phyloP scores from a whole-genome alignment of 2,113 vertebrate genomes.

The Pteruthius melanotis region DNA sequence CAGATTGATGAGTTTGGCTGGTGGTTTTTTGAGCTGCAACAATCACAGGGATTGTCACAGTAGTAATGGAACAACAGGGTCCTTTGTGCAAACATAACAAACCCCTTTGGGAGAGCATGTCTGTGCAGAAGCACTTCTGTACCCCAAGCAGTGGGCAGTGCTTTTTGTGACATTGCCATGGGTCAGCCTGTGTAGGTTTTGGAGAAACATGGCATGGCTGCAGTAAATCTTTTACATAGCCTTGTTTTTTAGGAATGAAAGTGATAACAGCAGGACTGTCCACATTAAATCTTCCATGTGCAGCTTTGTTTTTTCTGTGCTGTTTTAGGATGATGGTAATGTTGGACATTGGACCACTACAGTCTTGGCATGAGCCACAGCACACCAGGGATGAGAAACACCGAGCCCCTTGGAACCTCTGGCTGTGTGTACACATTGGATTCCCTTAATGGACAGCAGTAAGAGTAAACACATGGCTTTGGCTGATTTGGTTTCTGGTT shows the following conservation, averaged over 20 bases:
- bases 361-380: not conserved
- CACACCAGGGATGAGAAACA: rapidly evolving
- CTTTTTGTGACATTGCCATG: rapidly evolving
- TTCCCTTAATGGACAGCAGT: not conserved
- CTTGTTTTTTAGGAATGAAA: not conserved
- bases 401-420: not conserved
- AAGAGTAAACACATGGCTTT: not conserved
- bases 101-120: not conserved
- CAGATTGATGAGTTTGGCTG: not conserved
- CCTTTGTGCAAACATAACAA: not conserved
- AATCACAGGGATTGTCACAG: rapidly evolving
- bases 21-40: not conserved
- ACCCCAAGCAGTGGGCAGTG: not conserved
- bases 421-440: not conserved
- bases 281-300: not conserved
- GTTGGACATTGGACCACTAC: not conserved
- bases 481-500: not conserved
- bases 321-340: not conserved
- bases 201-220: not conserved
- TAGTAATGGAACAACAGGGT: not conserved
- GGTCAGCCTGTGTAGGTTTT: not conserved
- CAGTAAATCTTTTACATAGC: not conserved
- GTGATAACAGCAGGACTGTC: not conserved
- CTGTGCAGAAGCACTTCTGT: not conserved
- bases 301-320: not conserved